phyloP scores from a whole-genome alignment of 2,113 vertebrate genomes.

The Delphinapterus leucas region DNA sequence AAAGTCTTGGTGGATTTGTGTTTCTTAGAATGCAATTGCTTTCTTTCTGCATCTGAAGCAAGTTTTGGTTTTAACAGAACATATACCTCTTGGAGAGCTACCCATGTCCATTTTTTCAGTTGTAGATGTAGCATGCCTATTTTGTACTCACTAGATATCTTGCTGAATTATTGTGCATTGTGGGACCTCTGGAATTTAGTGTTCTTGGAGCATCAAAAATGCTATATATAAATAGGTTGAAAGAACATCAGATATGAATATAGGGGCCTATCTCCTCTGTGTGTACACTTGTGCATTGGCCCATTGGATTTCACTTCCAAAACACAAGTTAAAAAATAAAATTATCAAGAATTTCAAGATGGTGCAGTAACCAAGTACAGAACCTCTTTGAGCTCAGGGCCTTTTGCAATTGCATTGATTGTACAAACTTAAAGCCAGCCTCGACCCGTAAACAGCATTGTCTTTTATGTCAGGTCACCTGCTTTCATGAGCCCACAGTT shows the following conservation, averaged over 20 bases:
- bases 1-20: background rate
- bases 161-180: background rate
- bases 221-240: background rate
- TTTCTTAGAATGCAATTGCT: background rate
- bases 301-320: background rate
- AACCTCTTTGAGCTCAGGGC: background rate
- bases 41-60: background rate
- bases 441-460: background rate
- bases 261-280: background rate
- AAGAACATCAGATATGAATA: background rate
- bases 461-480: background rate
- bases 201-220: background rate
- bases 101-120: background rate
- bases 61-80: background rate
- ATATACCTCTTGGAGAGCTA: background rate
- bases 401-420: background rate
- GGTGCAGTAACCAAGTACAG: background rate
- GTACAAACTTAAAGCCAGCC: background rate
- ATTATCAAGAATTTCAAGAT: background rate
- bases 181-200: background rate
- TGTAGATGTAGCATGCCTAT: background rate
- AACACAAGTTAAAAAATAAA: background rate
- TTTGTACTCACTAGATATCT: background rate
- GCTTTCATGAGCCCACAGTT: background rate
- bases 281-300: background rate